phyloP scores from a whole-genome alignment of 1,140 invertebrate species.

The Drosophila nebulosa region DNA sequence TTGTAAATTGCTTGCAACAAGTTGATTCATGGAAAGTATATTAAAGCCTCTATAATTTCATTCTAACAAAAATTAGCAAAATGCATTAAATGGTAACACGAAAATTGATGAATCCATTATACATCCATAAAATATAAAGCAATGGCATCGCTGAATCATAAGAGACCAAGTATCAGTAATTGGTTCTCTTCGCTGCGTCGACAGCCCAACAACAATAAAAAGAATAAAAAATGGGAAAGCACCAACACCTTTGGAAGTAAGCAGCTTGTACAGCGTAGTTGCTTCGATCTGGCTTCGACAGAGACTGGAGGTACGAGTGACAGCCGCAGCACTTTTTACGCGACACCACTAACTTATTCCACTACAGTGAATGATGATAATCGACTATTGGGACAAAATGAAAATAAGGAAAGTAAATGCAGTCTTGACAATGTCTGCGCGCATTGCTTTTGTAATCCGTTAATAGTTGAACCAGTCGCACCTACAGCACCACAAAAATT shows the following conservation, averaged over 20 bases:
- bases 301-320: background rate
- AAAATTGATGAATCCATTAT: background rate
- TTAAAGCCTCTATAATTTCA: conserved; percentile 38
- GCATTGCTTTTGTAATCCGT: conserved; percentile 63
- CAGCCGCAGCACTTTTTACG: conserved; percentile 54
- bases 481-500: background rate
- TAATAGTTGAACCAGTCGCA: conserved; percentile 6
- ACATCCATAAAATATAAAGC: conserved; percentile 10
- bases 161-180: conserved; percentile 84
- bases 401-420: conserved; percentile 21
- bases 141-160: conserved; percentile 80
- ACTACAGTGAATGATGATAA: conserved; percentile 46
- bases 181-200: conserved; percentile 90
- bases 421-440: conserved; percentile 47
- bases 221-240: conserved; percentile 12
- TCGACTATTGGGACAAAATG: conserved; percentile 23
- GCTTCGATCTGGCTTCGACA: conserved; percentile 63
- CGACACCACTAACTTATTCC: conserved; percentile 9
- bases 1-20: conserved; percentile 55
- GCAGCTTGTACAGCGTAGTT: conserved; percentile 79
- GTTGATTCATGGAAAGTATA: conserved; percentile 6
- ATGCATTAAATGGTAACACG: conserved; percentile 11
- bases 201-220: conserved; percentile 82
- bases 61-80: conserved; percentile 34
- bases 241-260: conserved; percentile 55